These are phyloP conservation scores for Seira sanloemensis DNA, from an alignment of 2,888 invertebrate genomes.

Conservation along the genomic window DNA sequence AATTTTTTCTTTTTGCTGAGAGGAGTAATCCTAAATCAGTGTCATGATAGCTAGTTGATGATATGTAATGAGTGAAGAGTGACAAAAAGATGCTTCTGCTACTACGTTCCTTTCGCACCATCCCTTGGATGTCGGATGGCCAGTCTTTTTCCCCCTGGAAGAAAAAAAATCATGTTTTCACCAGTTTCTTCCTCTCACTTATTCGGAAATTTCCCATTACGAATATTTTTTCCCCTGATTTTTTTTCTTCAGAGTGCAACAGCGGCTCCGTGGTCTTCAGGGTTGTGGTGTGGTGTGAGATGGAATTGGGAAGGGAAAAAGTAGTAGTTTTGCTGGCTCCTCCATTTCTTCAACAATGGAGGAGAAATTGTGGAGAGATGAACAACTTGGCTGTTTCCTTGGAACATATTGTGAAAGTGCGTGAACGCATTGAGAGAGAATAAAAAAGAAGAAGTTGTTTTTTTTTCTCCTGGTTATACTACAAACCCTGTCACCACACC, in stretches of 20 bases:
- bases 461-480: neutral
- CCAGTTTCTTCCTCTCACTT: slow-evolving; percentile 9
- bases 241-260: neutral
- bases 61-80: slow-evolving; percentile 69
- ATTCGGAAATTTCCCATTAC: slow-evolving; percentile 1
- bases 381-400: neutral
- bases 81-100: slow-evolving; percentile 57
- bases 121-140: neutral
- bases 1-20: no score
- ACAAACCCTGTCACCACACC: neutral
- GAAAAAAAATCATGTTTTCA: no score
- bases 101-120: neutral
- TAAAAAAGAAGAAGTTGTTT: slow-evolving; percentile 14
- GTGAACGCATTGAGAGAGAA: neutral
- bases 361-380: slow-evolving; percentile 18
- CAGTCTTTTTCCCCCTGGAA: no score
- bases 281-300: slow-evolving; percentile 43
- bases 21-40: slow-evolving; percentile 68
- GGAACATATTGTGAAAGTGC: slow-evolving; percentile 25
- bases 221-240: neutral
- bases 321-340: no score
- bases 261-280: no score
- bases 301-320: slow-evolving; percentile 43
- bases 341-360: no score
- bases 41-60: slow-evolving; percentile 70